Evolutionary conservation across 2,797 vertebrate genomes (phyloP), one percentile per base, ranked within the genome.

Genomic region (Acanthiza pusilla): DNA sequence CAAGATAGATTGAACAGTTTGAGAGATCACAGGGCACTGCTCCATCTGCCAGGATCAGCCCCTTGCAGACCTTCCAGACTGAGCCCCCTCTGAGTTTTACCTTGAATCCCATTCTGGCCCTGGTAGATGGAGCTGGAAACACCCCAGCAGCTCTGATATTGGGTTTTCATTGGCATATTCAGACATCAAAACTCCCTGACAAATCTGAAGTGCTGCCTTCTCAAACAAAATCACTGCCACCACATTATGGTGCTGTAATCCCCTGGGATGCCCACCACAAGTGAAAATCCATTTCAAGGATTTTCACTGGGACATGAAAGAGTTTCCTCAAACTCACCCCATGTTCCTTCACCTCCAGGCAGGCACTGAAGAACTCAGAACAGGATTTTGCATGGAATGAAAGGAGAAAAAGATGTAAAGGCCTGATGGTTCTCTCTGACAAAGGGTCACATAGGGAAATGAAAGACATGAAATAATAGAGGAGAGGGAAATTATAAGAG

Each of bases 301-400:
- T 86, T 91, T 94, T 93, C 74, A 48, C 7, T 62, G 67, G 90
- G 38, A 94, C 27, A 91, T 89, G 48, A 92, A 85, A 93, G 57
- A 40, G 54, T 90, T 95, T 83, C 45, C 81, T 94, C 84, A 87
- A 85, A 73, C 7, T 87, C 42, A 79, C 9, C 36, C 66, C 42
- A 2, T 60, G 74, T 73, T 75, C 63, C 47, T 89, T 92, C 63
- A 93, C 89, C 88, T 85, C 70, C 34, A 13, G 83, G 66, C 54
- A 91, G 71, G n/a, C 55, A 84, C 72, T 85, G 77, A 95, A 70
- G 83, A 79, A 68, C 47, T 86, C 90, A 75, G 77, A 84, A 85
- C 42, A 83, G 65, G 93, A 83, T 90, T 96, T 94, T 93, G 57
- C 57, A 68, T 50, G 68, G 89, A 80, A 92, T 32, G 42, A 93